Conservation (phyloP, 2,797 vertebrate genomes). For the Pangasius krempfi region DNA sequence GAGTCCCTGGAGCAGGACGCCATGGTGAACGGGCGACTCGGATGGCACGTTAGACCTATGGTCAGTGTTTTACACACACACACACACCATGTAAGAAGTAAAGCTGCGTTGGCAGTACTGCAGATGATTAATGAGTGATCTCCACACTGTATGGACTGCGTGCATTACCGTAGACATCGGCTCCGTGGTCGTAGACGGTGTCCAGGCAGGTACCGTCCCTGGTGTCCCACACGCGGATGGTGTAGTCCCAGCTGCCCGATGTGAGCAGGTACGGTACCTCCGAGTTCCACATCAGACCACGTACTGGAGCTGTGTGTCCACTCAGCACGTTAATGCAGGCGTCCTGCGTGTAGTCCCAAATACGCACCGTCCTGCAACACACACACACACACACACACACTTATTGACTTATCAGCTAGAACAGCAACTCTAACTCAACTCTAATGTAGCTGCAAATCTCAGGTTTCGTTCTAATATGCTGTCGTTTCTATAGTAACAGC, state of each 20-base stretch:
- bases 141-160: not conserved
- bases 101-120: not conserved
- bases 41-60: conserved; percentile 90
- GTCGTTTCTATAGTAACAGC: not conserved
- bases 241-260: conserved; percentile 96
- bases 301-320: conserved; percentile 90
- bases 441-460: not conserved
- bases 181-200: conserved; percentile 91
- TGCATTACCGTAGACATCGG: conserved; percentile 91
- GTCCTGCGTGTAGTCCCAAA: conserved; percentile 98
- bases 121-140: not conserved
- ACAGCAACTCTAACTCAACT: not conserved
- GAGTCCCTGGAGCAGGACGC: conserved; percentile 97
- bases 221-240: conserved; percentile 95
- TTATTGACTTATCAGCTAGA: not conserved
- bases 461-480: not conserved
- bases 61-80: not conserved
- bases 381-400: conserved; percentile 19
- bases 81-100: not conserved
- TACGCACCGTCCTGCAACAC: conserved; percentile 86
- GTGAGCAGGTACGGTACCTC: conserved; percentile 93
- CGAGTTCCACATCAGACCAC: conserved; percentile 95
- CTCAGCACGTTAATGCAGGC: conserved; percentile 90
- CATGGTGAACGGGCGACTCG: conserved; percentile 92
- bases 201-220: conserved; percentile 92